These are phyloP conservation scores for Globicephala melas DNA, from an alignment of 2,113 vertebrate genomes.

Conservation along the genomic window DNA sequence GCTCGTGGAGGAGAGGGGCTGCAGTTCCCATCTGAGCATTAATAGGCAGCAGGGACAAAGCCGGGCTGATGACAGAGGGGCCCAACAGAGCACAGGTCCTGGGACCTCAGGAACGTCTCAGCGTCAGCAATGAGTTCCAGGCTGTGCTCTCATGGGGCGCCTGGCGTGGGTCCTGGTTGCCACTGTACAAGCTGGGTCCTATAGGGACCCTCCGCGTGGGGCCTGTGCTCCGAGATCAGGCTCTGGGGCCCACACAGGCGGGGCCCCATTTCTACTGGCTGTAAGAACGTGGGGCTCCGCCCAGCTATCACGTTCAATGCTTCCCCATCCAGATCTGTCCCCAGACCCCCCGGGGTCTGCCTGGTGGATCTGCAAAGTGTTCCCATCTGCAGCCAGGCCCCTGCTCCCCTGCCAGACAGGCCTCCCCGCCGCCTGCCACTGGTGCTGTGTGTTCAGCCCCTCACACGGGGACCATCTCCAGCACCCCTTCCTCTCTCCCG, in stretches of 20 bases:
- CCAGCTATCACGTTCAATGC: rapidly evolving
- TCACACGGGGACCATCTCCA: rapidly evolving
- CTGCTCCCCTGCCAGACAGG: too few relatives aligned
- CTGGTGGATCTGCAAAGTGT: not conserved
- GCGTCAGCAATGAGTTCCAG: not conserved
- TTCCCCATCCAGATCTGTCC: not conserved
- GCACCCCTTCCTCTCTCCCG: too few relatives aligned
- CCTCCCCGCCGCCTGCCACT: rapidly evolving
- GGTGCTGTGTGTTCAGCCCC: not conserved
- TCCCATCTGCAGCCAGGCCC: not conserved
- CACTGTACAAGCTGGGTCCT: not conserved
- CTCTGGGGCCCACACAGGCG: not conserved
- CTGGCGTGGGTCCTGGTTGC: too few relatives aligned
- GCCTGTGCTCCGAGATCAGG: not conserved
- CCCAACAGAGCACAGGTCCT: not conserved
- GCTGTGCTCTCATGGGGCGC: not conserved
- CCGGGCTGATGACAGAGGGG: not conserved
- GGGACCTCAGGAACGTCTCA: not conserved
- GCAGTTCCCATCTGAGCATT: not conserved
- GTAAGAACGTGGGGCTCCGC: rapidly evolving
- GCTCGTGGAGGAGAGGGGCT: not conserved
- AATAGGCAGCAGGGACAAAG: not conserved
- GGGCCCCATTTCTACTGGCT: rapidly evolving
- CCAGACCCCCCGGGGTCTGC: not conserved
- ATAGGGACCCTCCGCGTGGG: not conserved